A percentile compares a stretch with the other conserved stretches of the same genome.
phyloP scores from a whole-genome alignment of 2,888 invertebrate genomes.

The Campaea margaritaria region DNA sequence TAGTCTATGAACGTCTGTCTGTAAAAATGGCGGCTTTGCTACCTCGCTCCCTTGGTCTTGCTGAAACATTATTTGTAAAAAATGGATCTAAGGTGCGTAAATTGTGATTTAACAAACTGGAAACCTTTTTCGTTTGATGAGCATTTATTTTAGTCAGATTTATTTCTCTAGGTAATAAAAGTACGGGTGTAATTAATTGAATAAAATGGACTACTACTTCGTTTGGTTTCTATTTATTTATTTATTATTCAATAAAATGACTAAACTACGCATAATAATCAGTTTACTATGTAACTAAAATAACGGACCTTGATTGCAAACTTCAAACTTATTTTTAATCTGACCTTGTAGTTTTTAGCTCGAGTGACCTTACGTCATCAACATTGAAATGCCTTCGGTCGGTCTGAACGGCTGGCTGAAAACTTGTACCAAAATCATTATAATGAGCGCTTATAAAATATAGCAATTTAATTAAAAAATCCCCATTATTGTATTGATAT shows the following conservation, averaged over 20 bases:
- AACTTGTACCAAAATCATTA: slow-evolving; percentile 1
- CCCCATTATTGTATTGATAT: too few relatives aligned
- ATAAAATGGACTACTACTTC: too few relatives aligned
- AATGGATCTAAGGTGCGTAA: slow-evolving; percentile 89
- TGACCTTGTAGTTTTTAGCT: slow-evolving; percentile 77
- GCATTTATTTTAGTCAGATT: not conserved
- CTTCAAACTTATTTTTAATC: slow-evolving; percentile 68
- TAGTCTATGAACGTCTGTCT: slow-evolving; percentile 30
- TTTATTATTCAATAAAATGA: too few relatives aligned
- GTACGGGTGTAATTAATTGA: too few relatives aligned
- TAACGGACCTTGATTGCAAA: slow-evolving; percentile 44
- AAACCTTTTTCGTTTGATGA: not conserved
- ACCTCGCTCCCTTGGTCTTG: slow-evolving; percentile 88
- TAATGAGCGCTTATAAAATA: not conserved
- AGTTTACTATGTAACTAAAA: slow-evolving; percentile 12
- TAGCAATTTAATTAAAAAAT: too few relatives aligned
- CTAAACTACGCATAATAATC: not conserved
- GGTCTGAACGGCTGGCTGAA: slow-evolving; percentile 6
- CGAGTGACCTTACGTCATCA: slow-evolving; percentile 77
- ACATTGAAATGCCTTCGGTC: slow-evolving; percentile 19
- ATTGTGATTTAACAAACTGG: slow-evolving; percentile 4
- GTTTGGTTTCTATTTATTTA: too few relatives aligned
- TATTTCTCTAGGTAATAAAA: not conserved
- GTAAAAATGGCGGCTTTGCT: slow-evolving; percentile 92
- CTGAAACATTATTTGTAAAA: slow-evolving; percentile 88